Base-by-base conservation (phyloP, 2,888 invertebrate genomes). In the Eretmocerus hayati region DNA sequence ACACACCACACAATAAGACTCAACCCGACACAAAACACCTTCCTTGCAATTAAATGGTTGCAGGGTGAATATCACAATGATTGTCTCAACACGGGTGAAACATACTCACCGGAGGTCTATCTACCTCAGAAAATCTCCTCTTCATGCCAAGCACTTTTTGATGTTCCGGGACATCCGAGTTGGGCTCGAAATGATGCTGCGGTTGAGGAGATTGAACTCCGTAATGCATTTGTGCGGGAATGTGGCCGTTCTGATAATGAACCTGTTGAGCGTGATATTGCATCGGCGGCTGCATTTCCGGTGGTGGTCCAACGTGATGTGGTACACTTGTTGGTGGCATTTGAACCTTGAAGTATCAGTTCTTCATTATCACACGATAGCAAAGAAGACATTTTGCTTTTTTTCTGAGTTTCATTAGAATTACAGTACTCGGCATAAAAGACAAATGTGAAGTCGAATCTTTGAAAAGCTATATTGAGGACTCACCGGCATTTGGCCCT, bases 201-300 rank as follows among this genome's bases (percentile, higher is more conserved):
- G 53, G 52, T 19, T 59, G 62, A 1, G 68, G 65, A n/a, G 67
- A 62, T 54, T 70, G 69, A 48, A 69, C 58, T 4, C 67, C 54
- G 38, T 66, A 70, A 56, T 69, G 70, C 35, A 70, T 59, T 52
- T 70, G 70, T 16, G 64, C 59, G n/a, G n/a, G n/a, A n/a, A n/a
- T n/a, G n/a, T n/a, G n/a, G n/a, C 69, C 70, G 55, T 70, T 71
- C 31, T 68, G 69, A 60, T 69, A 70, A 36, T 70, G 70, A 48
- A 69, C 61, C 48, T 69, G 70, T 42, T 64, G 69, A 19, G 66
- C 57, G 47, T 69, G 67, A 57, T 68, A 70, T 40, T 67, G 70
- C 53, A 70, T 60, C 46, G 64, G 70, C 5, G 66, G 62, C 44
- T 67, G 70, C 48, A 67, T 59, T 56, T 65, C 67, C 0, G 67